phyloP scores from a whole-genome alignment of 2,113 vertebrate species.

The Pituophis catenifer region DNA sequence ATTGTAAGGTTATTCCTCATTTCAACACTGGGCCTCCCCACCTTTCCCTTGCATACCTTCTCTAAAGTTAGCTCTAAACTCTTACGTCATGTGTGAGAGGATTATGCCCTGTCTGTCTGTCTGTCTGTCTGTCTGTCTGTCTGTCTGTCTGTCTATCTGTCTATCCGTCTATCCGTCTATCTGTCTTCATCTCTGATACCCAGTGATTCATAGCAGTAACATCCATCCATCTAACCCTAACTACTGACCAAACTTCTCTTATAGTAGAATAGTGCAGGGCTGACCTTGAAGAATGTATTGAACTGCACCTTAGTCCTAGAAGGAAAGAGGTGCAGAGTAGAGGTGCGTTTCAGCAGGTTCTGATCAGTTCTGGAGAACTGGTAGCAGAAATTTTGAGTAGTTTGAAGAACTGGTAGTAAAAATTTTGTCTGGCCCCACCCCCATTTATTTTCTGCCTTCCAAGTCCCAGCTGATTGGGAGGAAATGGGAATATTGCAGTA shows the following conservation, averaged over 20 bases:
- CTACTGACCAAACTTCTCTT: too few species aligned
- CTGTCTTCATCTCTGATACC: background rate
- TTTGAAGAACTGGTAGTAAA: too few species aligned
- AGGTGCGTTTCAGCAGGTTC: too few species aligned
- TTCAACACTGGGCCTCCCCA: background rate
- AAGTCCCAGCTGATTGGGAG: too few species aligned
- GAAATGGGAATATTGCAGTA: too few species aligned
- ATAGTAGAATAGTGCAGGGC: background rate
- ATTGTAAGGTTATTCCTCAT: background rate
- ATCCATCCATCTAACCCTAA: background rate
- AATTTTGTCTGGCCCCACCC: too few species aligned
- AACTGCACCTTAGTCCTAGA: background rate
- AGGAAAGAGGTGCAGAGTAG: background rate
- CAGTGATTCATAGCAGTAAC: background rate
- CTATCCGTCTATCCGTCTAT: too few species aligned
- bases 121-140: too few species aligned
- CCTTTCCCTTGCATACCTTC: background rate
- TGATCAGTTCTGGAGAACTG: too few species aligned
- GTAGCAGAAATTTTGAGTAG: too few species aligned
- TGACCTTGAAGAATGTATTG: background rate
- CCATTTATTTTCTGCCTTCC: too few species aligned
- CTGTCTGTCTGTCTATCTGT: too few species aligned
- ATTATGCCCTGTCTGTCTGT: background rate
- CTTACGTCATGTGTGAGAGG: background rate
- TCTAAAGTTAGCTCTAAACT: background rate